Evolutionary conservation across 2,113 vertebrate genomes (phyloP).

Genomic region (Procavia capensis): DNA sequence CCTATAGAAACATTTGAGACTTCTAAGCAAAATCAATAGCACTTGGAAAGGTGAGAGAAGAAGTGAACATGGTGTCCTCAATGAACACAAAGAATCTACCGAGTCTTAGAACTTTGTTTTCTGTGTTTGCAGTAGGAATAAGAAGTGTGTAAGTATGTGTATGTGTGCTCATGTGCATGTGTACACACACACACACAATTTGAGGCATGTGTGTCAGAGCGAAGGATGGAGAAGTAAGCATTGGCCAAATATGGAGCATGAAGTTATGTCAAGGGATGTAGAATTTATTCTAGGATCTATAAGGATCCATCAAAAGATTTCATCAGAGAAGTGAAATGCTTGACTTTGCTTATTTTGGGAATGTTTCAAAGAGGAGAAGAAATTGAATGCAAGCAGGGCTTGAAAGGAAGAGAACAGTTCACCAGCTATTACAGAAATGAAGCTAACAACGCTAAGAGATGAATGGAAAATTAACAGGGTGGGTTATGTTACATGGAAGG

Average conservation of each 20-base stretch:
- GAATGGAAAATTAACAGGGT: neutral
- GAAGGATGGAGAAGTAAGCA: neutral
- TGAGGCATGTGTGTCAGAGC: neutral
- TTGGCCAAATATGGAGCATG: neutral
- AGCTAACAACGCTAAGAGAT: neutral
- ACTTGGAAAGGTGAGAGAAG: neutral
- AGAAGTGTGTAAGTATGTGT: neutral
- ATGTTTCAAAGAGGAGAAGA: neutral
- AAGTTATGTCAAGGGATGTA: neutral
- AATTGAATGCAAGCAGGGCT: neutral
- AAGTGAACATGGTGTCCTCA: neutral
- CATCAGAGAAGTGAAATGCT: neutral
- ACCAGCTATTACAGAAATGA: neutral
- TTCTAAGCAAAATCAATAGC: neutral
- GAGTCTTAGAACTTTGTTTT: neutral
- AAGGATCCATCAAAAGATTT: neutral
- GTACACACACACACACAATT: too few relatives aligned
- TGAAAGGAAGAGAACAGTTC: neutral
- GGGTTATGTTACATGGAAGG: neutral
- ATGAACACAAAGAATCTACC: fast-evolving
- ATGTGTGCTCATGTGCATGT: neutral
- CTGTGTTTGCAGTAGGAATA: neutral
- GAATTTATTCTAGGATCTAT: neutral
- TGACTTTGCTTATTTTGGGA: neutral
- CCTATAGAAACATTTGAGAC: neutral